These are phyloP conservation scores for Mohoua ochrocephala DNA, from an alignment of 2,113 vertebrate genomes.

Conservation along the genomic window DNA sequence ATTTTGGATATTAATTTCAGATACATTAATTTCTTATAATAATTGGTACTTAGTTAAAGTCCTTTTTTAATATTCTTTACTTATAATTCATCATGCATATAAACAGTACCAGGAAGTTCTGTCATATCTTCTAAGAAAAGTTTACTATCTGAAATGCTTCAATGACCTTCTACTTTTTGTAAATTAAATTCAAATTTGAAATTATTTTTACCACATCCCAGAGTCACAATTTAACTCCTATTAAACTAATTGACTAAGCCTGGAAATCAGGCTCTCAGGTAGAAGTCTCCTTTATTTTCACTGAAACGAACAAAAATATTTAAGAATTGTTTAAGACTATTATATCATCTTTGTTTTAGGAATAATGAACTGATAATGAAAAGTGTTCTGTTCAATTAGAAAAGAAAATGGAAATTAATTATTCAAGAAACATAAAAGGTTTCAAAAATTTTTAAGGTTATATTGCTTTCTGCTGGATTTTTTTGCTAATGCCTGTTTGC, in stretches of 20 bases:
- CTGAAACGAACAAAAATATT: background rate
- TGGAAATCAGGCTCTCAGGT: background rate
- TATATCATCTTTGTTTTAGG: background rate
- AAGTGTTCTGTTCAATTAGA: background rate
- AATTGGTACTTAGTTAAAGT: background rate
- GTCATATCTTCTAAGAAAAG: background rate
- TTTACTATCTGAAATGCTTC: background rate
- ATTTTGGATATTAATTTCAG: background rate
- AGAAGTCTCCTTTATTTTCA: background rate
- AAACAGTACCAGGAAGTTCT: background rate
- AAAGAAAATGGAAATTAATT: background rate
- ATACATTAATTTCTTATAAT: background rate
- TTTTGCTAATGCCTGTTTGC: background rate
- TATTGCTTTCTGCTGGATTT: background rate
- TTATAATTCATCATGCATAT: background rate
- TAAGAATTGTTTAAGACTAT: background rate
- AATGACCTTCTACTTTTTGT: background rate
- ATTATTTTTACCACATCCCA: background rate
- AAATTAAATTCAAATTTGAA: constrained; percentile 32
- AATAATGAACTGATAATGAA: background rate
- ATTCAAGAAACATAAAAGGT: background rate
- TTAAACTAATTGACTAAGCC: background rate
- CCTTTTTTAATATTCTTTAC: background rate
- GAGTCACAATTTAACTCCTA: background rate
- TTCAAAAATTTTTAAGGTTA: background rate